Percentiles rank a stretch among this genome's conserved stretches.
phyloP scores from a whole-genome alignment of 2,888 invertebrate genomes.

The Dryococelus australis region DNA sequence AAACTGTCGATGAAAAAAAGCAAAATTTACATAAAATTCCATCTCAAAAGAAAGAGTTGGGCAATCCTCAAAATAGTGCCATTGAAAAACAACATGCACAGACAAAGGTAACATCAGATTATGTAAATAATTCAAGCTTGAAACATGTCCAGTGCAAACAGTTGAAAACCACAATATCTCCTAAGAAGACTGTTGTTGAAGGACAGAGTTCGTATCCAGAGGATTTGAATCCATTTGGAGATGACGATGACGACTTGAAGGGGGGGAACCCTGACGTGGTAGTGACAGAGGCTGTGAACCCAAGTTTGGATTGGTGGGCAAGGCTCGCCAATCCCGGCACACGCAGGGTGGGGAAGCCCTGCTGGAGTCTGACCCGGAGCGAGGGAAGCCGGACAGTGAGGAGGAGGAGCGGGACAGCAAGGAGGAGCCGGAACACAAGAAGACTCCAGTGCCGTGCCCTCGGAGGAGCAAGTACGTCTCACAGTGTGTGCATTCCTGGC shows the following conservation, averaged over 20 bases:
- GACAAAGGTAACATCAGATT: background rate
- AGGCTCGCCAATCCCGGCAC: background rate
- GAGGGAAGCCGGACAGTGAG: conserved; percentile 72
- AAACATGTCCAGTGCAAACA: conserved; percentile 18
- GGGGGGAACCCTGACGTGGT: conserved; percentile 52
- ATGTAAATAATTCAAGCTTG: background rate
- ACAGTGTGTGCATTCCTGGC: conserved; percentile 18
- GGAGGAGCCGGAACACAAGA: conserved; percentile 52
- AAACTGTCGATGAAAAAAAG: background rate
- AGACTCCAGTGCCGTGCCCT: conserved; percentile 61
- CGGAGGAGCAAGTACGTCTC: conserved; percentile 57
- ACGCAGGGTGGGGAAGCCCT: conserved; percentile 56
- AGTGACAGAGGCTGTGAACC: conserved; percentile 4
- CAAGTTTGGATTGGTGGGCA: background rate
- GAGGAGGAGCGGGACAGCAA: conserved; percentile 55
- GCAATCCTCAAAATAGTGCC: background rate
- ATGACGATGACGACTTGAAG: conserved; percentile 62
- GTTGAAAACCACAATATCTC: background rate
- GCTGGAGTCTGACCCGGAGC: conserved; percentile 70
- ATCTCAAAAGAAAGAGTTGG: background rate
- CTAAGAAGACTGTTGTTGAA: conserved; percentile 20
- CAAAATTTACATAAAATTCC: background rate
- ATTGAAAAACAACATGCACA: background rate
- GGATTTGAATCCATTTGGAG: conserved; percentile 84
- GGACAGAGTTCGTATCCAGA: conserved; percentile 70